phyloP scores from a whole-genome alignment of 2,113 vertebrate species.

The Varanus salvator region DNA sequence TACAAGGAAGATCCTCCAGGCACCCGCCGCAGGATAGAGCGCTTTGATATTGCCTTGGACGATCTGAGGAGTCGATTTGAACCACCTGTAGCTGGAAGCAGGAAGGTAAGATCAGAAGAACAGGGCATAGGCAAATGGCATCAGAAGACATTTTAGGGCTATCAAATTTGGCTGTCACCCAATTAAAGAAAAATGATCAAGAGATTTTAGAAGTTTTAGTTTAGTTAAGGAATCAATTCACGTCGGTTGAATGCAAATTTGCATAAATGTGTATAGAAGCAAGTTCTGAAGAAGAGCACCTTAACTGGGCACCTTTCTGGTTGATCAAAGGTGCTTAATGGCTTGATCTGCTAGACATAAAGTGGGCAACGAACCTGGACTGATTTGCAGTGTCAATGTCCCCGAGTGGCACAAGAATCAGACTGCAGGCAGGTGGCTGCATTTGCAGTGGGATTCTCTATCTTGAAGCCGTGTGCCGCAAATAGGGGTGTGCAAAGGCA shows the following conservation, averaged over 20 bases:
- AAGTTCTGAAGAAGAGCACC: neutral
- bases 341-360: no score
- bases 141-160: neutral
- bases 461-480: neutral
- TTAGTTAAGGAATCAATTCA: neutral
- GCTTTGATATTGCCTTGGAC: constrained; percentile 72
- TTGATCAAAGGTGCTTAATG: neutral
- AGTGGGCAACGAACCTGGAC: neutral
- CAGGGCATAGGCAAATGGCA: neutral
- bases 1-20: constrained; percentile 56
- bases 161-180: neutral
- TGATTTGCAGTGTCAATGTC: neutral
- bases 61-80: constrained; percentile 80
- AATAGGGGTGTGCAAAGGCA: no score
- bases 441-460: neutral
- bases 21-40: constrained; percentile 61
- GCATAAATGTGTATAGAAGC: neutral
- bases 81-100: constrained; percentile 47
- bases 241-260: neutral
- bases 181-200: neutral
- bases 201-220: neutral
- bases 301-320: neutral
- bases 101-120: constrained; percentile 69
- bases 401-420: neutral
- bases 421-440: neutral